A percentile compares a stretch with the other conserved stretches of the same genome.
Conservation (phyloP, 2,888 invertebrate genomes). For the Osmoderma eremita region DNA sequence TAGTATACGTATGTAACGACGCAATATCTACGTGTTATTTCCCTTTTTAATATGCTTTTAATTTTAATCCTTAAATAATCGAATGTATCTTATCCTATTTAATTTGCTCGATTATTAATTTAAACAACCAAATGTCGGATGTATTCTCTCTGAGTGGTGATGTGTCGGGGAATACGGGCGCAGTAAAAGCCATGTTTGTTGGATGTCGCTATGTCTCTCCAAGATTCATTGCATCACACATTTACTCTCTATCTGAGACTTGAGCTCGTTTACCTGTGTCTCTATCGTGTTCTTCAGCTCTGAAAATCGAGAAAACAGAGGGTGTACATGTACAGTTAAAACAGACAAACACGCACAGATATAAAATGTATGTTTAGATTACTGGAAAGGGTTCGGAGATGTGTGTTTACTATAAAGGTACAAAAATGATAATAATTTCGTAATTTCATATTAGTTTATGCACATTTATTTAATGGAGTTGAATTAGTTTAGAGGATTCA, state of each 20-base stretch:
- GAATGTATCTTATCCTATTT: too few species aligned
- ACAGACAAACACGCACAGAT: conserved; percentile 20
- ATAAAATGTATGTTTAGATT: conserved; percentile 8
- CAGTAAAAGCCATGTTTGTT: conserved; percentile 60
- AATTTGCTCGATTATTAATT: too few species aligned
- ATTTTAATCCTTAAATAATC: too few species aligned
- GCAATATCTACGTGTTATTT: too few species aligned
- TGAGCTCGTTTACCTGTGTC: conserved; percentile 96
- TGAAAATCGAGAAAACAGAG: conserved; percentile 69
- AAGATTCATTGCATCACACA: conserved; percentile 90
- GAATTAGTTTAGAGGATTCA: too few species aligned
- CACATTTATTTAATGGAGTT: too few species aligned
- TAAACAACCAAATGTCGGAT: conserved; percentile 23
- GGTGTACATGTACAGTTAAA: conserved; percentile 36
- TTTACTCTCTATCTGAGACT: conserved; percentile 96
- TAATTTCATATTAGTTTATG: conserved; percentile 1
- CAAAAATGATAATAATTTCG: not conserved
- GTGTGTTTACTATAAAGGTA: not conserved
- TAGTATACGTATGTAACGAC: conserved; percentile 20
- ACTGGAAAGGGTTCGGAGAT: not conserved
- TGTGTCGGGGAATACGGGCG: conserved; percentile 54
- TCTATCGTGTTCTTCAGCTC: conserved; percentile 97
- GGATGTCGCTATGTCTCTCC: conserved; percentile 58
- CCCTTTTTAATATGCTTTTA: too few species aligned
- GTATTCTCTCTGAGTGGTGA: conserved; percentile 48